Conservation (phyloP, 2,888 invertebrate species). For the Synergus gifuensis region DNA sequence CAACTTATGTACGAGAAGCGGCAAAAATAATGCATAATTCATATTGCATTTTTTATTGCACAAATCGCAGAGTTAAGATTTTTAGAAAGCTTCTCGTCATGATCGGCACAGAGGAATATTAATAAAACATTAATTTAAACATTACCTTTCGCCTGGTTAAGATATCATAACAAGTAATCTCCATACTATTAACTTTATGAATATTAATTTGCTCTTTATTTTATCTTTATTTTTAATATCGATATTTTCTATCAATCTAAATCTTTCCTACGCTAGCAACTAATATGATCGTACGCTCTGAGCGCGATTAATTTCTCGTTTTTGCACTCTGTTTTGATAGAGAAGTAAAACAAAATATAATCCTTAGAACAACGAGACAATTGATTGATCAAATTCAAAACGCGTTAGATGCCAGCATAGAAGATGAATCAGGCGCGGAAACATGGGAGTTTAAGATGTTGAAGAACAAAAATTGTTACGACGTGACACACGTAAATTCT, state of each 20-base stretch:
- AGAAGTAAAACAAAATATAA: too few species aligned
- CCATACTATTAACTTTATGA: neutral
- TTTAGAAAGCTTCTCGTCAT: neutral
- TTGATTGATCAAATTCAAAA: too few species aligned
- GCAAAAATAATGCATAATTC: conserved; percentile 28
- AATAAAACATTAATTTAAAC: conserved; percentile 12
- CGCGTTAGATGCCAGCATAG: too few species aligned
- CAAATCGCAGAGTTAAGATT: conserved; percentile 7
- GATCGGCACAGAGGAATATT: neutral
- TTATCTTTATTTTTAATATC: neutral
- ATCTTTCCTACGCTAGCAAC: neutral
- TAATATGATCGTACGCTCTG: too few species aligned
- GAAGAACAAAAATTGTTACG: too few species aligned
- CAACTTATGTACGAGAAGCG: neutral
- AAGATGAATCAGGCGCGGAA: too few species aligned
- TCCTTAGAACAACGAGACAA: too few species aligned
- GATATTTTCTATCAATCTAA: neutral
- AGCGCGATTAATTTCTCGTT: too few species aligned
- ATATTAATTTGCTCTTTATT: neutral
- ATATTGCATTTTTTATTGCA: conserved; percentile 25
- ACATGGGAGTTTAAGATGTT: too few species aligned
- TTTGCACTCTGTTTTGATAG: too few species aligned
- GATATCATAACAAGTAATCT: neutral
- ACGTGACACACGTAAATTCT: too few species aligned
- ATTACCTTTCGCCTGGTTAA: neutral